Conservation (phyloP, 2,797 vertebrate species). For the Aphelocoma californica region DNA sequence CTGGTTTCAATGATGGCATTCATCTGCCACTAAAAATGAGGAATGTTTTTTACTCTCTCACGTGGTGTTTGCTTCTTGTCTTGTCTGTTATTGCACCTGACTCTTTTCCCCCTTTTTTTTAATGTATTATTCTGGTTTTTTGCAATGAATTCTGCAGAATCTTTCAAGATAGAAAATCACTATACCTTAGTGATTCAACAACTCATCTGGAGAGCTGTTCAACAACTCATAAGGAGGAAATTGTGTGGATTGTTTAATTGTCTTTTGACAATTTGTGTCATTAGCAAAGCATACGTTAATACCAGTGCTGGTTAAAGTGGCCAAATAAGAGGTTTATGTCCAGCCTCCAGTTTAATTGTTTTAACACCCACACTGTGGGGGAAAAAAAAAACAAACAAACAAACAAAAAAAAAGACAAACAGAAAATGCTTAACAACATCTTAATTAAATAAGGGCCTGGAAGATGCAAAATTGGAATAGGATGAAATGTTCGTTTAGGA, state of each 20-base stretch:
- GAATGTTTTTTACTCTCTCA: not conserved
- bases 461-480: not conserved
- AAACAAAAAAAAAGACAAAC: too few species aligned
- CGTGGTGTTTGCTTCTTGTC: accelerated
- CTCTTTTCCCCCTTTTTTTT: not conserved
- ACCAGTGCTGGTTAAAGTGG: not conserved
- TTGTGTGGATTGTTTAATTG: not conserved
- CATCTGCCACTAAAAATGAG: not conserved
- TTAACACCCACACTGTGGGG: not conserved
- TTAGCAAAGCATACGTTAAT: not conserved
- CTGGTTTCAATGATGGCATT: not conserved
- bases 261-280: not conserved
- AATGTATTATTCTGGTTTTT: not conserved
- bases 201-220: not conserved
- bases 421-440: not conserved
- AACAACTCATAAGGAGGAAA: not conserved
- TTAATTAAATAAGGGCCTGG: not conserved
- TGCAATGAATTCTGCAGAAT: not conserved
- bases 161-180: not conserved
- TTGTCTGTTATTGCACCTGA: not conserved
- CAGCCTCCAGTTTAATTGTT: not conserved
- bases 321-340: not conserved
- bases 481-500: not conserved
- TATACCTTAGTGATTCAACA: not conserved
- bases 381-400: too few species aligned